Conservation (phyloP, 2,888 invertebrate species). For the Zootermopsis nevadensis region DNA sequence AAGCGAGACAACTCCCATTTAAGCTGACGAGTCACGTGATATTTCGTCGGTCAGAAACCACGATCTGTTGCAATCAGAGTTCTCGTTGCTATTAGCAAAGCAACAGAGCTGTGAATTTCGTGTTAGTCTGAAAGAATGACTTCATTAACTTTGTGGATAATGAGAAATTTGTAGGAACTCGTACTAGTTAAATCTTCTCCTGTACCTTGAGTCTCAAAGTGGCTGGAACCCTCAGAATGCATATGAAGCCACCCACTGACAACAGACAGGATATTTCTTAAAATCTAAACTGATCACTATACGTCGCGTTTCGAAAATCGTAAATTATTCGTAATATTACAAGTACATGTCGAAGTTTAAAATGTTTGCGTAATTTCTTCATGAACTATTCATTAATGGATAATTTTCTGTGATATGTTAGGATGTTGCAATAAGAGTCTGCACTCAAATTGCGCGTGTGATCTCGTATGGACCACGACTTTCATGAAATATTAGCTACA, state of each 20-base stretch:
- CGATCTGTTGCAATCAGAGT: neutral
- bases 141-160: neutral
- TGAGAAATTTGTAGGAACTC: neutral
- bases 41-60: neutral
- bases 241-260: too few relatives aligned
- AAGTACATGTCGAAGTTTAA: too few relatives aligned
- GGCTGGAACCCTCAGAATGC: neutral
- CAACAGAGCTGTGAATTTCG: slow-evolving; percentile 24
- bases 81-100: neutral
- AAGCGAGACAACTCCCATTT: neutral
- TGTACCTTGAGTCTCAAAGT: neutral
- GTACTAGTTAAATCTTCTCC: neutral
- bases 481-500: neutral
- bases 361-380: too few relatives aligned
- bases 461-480: neutral
- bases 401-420: neutral
- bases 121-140: slow-evolving; percentile 23
- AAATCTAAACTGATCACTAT: too few relatives aligned
- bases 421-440: neutral
- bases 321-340: too few relatives aligned
- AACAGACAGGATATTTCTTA: too few relatives aligned
- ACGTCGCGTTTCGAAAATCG: too few relatives aligned
- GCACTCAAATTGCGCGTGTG: neutral
- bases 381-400: too few relatives aligned
- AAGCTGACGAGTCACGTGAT: neutral